A percentile compares a stretch with the other conserved stretches of the same genome.
phyloP scores from a whole-genome alignment of 37 sponge, comb jelly and placozoan species.

The Spongia lamella region DNA sequence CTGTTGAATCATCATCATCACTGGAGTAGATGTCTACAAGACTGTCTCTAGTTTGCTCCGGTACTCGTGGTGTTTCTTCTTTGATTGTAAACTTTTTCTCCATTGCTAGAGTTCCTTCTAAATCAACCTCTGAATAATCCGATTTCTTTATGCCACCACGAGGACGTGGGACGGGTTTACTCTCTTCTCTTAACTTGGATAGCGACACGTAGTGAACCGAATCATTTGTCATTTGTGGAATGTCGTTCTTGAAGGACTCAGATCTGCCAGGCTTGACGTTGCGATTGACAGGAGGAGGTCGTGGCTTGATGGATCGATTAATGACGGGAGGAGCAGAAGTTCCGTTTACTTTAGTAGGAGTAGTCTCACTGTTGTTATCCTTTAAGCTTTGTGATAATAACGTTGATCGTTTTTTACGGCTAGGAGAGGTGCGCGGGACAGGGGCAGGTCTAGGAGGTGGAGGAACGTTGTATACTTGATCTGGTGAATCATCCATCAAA shows the following conservation, averaged over 20 bases:
- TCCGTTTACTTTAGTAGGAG: background rate
- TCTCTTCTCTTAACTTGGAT: background rate
- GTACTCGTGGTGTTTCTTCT: background rate
- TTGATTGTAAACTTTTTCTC: conserved; percentile 13
- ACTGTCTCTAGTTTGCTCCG: background rate
- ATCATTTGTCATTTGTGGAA: background rate
- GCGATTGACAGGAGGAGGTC: conserved; percentile 36
- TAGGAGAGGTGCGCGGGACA: background rate
- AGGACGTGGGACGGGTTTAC: conserved; percentile 16
- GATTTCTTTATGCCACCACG: background rate
- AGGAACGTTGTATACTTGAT: background rate
- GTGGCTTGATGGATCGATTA: conserved; percentile 13
- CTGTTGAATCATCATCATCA: background rate
- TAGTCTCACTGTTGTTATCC: background rate
- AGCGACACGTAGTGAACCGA: conserved; percentile 18
- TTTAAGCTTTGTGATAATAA: background rate
- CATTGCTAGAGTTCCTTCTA: background rate
- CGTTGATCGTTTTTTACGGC: background rate
- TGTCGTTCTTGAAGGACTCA: background rate
- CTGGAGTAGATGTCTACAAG: background rate
- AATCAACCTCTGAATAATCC: background rate
- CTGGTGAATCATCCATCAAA: background rate
- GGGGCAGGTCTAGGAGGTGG: conserved; percentile 4
- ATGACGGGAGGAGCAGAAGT: conserved; percentile 11
- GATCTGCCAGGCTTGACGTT: conserved; percentile 7